phyloP scores from a whole-genome alignment of 1,140 invertebrate genomes.

The Calosoma granatense region DNA sequence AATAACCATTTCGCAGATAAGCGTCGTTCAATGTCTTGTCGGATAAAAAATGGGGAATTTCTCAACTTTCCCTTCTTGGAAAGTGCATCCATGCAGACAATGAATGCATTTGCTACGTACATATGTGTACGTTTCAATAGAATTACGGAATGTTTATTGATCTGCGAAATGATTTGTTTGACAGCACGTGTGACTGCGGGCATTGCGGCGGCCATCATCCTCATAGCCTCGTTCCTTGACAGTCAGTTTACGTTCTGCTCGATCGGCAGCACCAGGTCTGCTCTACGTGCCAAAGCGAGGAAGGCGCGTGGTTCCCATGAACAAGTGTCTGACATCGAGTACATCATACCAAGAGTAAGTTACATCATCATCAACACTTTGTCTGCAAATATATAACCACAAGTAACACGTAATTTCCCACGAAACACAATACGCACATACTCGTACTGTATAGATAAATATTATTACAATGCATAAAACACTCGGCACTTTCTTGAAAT shows the following conservation, averaged over 20 bases:
- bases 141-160: too few species aligned
- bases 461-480: too few species aligned
- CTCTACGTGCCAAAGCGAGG: slow-evolving; percentile 17
- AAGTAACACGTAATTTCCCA: background rate
- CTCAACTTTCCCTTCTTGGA: too few species aligned
- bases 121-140: too few species aligned
- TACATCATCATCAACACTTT: background rate
- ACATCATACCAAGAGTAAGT: slow-evolving; percentile 41
- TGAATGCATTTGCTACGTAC: too few species aligned
- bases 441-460: too few species aligned
- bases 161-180: too few species aligned
- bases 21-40: too few species aligned
- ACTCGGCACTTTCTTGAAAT: too few species aligned
- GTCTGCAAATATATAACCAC: slow-evolving; percentile 6
- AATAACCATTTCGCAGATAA: too few species aligned
- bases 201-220: slow-evolving; percentile 31
- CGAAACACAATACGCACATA: background rate
- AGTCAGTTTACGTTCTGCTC: slow-evolving; percentile 41
- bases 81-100: too few species aligned
- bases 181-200: slow-evolving; percentile 35
- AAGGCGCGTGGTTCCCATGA: slow-evolving; percentile 30
- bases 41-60: too few species aligned
- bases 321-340: slow-evolving; percentile 38
- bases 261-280: slow-evolving; percentile 29
- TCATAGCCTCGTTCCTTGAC: slow-evolving; percentile 38